Percentiles rank a stretch among this genome's conserved stretches.
phyloP scores from a whole-genome alignment of 2,888 invertebrate species.

The Yponomeuta cagnagella region DNA sequence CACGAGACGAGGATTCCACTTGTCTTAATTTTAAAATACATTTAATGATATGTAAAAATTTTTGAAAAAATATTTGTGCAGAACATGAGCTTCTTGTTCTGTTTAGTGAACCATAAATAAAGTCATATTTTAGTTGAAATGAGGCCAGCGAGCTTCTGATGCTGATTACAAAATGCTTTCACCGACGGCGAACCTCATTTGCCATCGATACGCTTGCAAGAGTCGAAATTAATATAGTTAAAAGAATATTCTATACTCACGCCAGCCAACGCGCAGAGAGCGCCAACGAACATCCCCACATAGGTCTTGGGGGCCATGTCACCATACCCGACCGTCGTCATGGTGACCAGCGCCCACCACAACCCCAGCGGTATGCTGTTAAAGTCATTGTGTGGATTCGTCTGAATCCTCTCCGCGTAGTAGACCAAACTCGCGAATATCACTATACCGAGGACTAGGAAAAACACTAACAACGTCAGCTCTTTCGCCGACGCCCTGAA shows the following conservation, averaged over 20 bases:
- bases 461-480: conserved; percentile 96
- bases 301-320: conserved; percentile 99
- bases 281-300: conserved; percentile 98
- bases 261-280: conserved; percentile 97
- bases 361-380: conserved; percentile 97
- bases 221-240: too few relatives aligned
- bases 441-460: conserved; percentile 97
- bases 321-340: conserved; percentile 99
- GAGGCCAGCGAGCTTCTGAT: too few relatives aligned
- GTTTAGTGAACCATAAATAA: too few relatives aligned
- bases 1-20: too few relatives aligned
- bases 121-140: too few relatives aligned
- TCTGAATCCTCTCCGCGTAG: conserved; percentile 97
- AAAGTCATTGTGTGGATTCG: conserved; percentile 97
- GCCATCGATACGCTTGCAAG: too few relatives aligned
- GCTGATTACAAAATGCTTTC: too few relatives aligned
- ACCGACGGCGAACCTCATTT: too few relatives aligned
- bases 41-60: too few relatives aligned
- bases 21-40: too few relatives aligned
- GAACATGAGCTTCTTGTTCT: too few relatives aligned
- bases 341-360: conserved; percentile 99
- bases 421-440: conserved; percentile 99
- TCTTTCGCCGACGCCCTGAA: conserved; percentile 98
- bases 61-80: too few relatives aligned
- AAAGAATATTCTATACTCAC: conserved; percentile 70